Conservation (phyloP, 1,140 invertebrate genomes). For the Cydia amplana region DNA sequence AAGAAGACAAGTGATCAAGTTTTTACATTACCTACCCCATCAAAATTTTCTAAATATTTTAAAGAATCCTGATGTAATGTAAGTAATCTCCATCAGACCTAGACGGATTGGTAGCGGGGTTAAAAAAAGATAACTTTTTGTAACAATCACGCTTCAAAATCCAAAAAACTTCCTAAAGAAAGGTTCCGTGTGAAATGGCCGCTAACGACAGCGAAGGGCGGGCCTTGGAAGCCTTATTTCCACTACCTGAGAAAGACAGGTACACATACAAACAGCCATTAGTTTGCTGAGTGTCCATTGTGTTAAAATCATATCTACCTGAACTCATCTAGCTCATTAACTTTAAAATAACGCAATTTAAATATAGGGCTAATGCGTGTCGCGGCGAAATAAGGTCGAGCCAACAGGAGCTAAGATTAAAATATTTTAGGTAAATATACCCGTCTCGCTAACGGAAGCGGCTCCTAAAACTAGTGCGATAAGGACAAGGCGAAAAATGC, state of each 20-base stretch:
- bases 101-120: not conserved
- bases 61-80: not conserved
- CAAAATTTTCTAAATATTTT: not conserved
- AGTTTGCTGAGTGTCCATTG: conserved; percentile 18
- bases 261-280: conserved; percentile 19
- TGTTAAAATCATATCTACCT: conserved; percentile 22
- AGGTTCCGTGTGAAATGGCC: conserved; percentile 8
- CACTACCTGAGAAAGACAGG: conserved; percentile 29
- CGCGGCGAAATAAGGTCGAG: not conserved
- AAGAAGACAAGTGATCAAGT: too few relatives aligned
- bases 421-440: too few relatives aligned
- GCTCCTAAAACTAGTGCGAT: too few relatives aligned
- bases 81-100: not conserved
- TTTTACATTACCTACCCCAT: not conserved
- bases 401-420: too few relatives aligned
- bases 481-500: too few relatives aligned
- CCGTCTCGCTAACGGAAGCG: too few relatives aligned
- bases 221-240: conserved; percentile 20
- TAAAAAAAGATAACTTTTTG: conserved; percentile 5
- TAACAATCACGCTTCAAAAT: conserved; percentile 14
- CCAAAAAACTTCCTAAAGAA: conserved; percentile 3
- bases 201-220: conserved; percentile 24
- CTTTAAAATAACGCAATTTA: not conserved
- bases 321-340: not conserved
- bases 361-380: not conserved